phyloP scores from a whole-genome alignment of 2,113 vertebrate genomes.

The Patagioenas fasciata region DNA sequence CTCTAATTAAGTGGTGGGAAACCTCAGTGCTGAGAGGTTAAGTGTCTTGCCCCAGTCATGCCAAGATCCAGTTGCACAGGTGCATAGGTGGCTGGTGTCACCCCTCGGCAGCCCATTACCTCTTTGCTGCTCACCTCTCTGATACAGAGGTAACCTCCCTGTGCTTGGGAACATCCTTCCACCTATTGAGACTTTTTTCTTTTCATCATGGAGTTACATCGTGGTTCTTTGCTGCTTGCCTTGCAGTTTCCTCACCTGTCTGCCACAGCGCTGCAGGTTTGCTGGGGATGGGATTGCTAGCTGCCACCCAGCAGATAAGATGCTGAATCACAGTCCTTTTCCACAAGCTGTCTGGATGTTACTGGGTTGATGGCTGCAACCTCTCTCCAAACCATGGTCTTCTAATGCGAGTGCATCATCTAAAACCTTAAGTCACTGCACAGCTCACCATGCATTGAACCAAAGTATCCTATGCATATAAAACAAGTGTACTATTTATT shows the following conservation, averaged over 20 bases:
- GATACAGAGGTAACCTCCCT: accelerated
- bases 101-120: neutral
- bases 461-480: neutral
- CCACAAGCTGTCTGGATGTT: neutral
- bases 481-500: neutral
- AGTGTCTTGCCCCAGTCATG: neutral
- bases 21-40: neutral
- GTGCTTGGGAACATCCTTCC: neutral
- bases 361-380: neutral
- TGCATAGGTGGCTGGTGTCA: neutral
- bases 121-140: neutral
- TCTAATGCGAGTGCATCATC: neutral
- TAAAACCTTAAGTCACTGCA: neutral
- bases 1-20: neutral
- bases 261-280: neutral
- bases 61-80: neutral
- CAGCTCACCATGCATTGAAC: neutral
- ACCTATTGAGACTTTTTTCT: neutral
- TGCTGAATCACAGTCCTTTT: neutral
- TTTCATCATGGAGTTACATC: neutral
- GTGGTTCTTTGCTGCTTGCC: neutral
- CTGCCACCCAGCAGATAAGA: neutral
- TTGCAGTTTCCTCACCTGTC: neutral
- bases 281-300: neutral
- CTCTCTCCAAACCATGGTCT: neutral